Base-by-base conservation (phyloP, 1,140 invertebrate genomes). In the Colletes latitarsis region DNA sequence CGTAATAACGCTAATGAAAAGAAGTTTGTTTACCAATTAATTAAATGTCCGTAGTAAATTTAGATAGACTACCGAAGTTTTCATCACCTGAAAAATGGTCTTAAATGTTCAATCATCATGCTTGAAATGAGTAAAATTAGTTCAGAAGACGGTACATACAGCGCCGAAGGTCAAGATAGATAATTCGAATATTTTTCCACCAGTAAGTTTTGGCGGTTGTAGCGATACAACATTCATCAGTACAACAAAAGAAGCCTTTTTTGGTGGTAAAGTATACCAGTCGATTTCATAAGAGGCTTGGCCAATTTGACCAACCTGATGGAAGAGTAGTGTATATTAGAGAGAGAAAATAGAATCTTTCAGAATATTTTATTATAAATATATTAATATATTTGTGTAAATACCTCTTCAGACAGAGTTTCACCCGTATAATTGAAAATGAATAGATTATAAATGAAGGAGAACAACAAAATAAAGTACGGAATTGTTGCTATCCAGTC, bases 1-100 rank as follows among this genome's bases (percentile, higher is more conserved):
- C 57, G 19, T 4, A 9, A 60, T 12, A 30, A 12, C 10, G 4
- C 8, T 2, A 15, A 30, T 12, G 14, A 0, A 62, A 39, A 4
- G 14, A n/a, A n/a, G n/a, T n/a, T 39, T 15, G 6, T 15, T 39
- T 58, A 66, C 43, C 10, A 58, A 9, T 43, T 14, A 66, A 83
- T 17, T n/a, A n/a, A n/a, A n/a, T 3, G 67, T 82, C 3, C 84
- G 77, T 53, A 88, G 55, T 21, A 88, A 39, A 49, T 88, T 85
- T 43, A 84, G 62, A 63, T 84, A 84, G 4, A 74, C 64, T 57
- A 84, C 4, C 10, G 82, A 77, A 9, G 80, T 30, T 68, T 58
- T 77, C 17, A 84, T 19, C 53, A 84, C 53, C 80, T 84, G 64
- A 43, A 82, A 69, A 10, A 43, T 8, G 8, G 43, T 43, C 43